Conservation (phyloP, 2,797 vertebrate species). For the Neostethus bicornis region DNA sequence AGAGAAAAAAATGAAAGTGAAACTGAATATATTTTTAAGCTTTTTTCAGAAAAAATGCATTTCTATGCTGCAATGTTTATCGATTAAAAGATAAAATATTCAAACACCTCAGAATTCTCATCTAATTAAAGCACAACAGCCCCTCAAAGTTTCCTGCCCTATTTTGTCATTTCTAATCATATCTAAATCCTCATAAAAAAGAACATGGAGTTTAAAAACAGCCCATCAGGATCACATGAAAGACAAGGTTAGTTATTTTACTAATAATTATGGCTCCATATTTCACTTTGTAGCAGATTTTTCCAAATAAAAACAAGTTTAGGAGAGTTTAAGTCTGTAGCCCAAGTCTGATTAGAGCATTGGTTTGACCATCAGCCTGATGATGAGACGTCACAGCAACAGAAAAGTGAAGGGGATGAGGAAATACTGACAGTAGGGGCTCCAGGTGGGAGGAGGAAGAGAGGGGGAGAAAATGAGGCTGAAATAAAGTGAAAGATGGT, state of each 20-base stretch:
- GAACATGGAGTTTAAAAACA: too few species aligned
- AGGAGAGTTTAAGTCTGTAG: slow-evolving; percentile 10
- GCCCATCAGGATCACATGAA: slow-evolving; percentile 26
- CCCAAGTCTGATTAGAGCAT: slow-evolving; percentile 73
- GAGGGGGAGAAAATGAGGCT: slow-evolving; percentile 38
- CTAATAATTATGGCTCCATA: background rate
- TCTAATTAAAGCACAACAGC: too few species aligned
- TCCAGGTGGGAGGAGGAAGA: slow-evolving; percentile 27
- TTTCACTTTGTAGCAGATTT: background rate
- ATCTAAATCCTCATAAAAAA: too few species aligned
- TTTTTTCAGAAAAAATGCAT: too few species aligned
- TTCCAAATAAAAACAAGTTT: too few species aligned
- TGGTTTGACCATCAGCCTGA: slow-evolving; percentile 73
- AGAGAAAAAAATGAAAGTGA: too few species aligned
- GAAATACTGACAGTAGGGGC: slow-evolving; percentile 23
- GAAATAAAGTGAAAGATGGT: slow-evolving; percentile 79
- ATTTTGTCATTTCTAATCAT: too few species aligned
- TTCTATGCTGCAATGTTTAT: too few species aligned
- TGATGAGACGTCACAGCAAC: slow-evolving; percentile 71
- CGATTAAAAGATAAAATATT: too few species aligned
- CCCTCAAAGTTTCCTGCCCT: too few species aligned
- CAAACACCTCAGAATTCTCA: too few species aligned
- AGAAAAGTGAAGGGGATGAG: slow-evolving; percentile 65
- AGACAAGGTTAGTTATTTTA: background rate
- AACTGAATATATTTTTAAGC: too few species aligned